Evolutionary conservation across 1,140 invertebrate species (phyloP), one percentile per base, ranked within the genome.

Genomic region (Brachionus angularis): DNA sequence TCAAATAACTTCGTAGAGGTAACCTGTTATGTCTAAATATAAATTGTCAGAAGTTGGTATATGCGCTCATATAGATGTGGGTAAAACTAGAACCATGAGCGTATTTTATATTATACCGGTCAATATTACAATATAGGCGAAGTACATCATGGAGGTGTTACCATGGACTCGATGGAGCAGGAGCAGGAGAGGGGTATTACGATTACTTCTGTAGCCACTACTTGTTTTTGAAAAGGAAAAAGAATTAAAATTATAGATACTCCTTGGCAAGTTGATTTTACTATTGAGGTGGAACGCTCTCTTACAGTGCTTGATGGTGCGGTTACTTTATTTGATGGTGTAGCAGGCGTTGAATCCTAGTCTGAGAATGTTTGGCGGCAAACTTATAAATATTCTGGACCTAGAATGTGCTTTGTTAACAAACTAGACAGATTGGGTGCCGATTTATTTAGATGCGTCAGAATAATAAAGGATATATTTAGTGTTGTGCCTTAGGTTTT

Each of bases 71-170:
- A 62, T 62, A 33, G 55, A 62, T 62, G 33, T n/a, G 14, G 55
- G 55, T 23, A 62, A 62, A 39, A 62, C 55, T 23, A 62, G 23
- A n/a, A 27, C 33, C n/a, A 62, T 31, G 55, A 62, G 33, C 25
- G 55, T 31, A 62, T 62, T 16, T 62, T 62, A 36, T 73, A 53
- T 50, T 71, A 73, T 44, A 69, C 62, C 18, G 72, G 64, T 31
- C 21, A 25, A 1, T 33, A 27, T 16, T 31, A 73, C 29, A 71
- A 42, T 12, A 70, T 73, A 18, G 27, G 33, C 18, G 55, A 62
- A 39, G 34, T 62, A 16, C 25, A 39, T 34, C 23, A 34, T n/a
- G 55, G 18, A n/a, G 55, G 25, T 31, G 55, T 31, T 23, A 62
- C 55, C 34, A 62, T 62, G 55, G 55, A 62, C 23, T 62, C n/a